These are phyloP conservation scores for Timema cristinae DNA, from an alignment of 2,888 invertebrate species.

Conservation along the genomic window DNA sequence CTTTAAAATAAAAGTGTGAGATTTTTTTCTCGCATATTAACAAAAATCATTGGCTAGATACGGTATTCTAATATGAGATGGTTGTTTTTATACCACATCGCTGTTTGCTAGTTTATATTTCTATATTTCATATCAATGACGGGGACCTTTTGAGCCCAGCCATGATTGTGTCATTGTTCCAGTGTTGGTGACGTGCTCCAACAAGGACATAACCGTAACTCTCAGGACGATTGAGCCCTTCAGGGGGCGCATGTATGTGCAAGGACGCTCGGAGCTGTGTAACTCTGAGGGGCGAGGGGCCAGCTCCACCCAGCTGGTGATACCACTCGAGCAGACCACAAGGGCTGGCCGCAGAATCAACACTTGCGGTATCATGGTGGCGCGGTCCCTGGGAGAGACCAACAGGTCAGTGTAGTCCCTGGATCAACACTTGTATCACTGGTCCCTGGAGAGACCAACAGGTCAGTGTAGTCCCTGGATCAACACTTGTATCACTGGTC, in stretches of 20 bases:
- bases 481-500: too few relatives aligned
- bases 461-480: too few relatives aligned
- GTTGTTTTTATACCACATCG: too few relatives aligned
- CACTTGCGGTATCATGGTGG: conserved; percentile 56
- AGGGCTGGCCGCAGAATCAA: conserved; percentile 39
- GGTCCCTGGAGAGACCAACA: too few relatives aligned
- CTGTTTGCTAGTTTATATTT: too few relatives aligned
- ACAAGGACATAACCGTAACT: conserved; percentile 62
- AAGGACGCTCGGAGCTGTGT: conserved; percentile 71
- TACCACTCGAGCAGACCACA: conserved; percentile 50
- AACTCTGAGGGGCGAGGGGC: conserved; percentile 55
- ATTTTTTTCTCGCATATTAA: too few relatives aligned
- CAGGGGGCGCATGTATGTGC: conserved; percentile 73
- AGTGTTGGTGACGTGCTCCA: conserved; percentile 79
- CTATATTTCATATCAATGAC: too few relatives aligned
- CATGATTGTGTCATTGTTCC: conserved; percentile 27
- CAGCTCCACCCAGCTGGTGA: conserved; percentile 51
- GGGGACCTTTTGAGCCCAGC: too few relatives aligned
- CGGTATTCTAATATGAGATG: too few relatives aligned
- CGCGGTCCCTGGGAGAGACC: conserved; percentile 49
- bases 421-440: too few relatives aligned
- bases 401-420: conserved; percentile 21
- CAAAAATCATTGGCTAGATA: too few relatives aligned
- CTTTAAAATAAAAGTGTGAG: too few relatives aligned
- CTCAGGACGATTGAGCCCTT: conserved; percentile 50